Evolutionary conservation across 2,797 vertebrate species (phyloP).

Genomic region (Phoxinus dragarum): DNA sequence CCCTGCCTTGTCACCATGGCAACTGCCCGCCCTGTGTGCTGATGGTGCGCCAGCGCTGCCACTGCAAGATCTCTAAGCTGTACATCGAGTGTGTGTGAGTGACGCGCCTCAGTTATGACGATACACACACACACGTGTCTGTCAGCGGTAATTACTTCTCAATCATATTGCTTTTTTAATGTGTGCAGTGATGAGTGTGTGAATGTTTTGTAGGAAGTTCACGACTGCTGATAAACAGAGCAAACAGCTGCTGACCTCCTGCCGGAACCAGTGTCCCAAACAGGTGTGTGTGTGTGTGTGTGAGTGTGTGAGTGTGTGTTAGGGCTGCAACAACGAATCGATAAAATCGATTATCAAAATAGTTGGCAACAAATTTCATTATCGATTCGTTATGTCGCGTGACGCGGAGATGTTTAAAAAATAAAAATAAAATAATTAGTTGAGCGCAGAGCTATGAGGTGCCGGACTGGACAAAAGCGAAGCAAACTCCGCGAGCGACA

Average conservation of each 20-base stretch:
- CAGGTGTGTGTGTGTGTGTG: conserved; percentile 70
- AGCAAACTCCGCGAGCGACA: too few species aligned
- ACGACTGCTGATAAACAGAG: conserved; percentile 73
- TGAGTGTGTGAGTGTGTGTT: too few species aligned
- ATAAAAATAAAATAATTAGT: too few species aligned
- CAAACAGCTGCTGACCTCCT: conserved; percentile 80
- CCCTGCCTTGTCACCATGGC: conserved; percentile 81
- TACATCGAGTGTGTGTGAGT: conserved; percentile 87
- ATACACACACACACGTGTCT: background rate
- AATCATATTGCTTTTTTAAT: background rate
- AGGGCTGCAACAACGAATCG: too few species aligned
- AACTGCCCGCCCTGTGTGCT: conserved; percentile 82
- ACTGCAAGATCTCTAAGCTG: conserved; percentile 83
- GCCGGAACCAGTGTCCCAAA: conserved; percentile 89
- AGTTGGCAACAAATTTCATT: too few species aligned
- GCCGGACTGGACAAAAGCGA: too few species aligned
- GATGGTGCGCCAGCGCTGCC: conserved; percentile 85
- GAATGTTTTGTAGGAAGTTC: conserved; percentile 76
- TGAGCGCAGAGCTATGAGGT: too few species aligned
- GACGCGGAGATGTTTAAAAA: too few species aligned
- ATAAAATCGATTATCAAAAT: too few species aligned
- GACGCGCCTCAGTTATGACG: background rate
- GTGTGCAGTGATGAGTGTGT: background rate
- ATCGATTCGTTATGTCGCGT: too few species aligned
- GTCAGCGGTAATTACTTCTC: too few species aligned